A percentile compares a stretch with the other conserved stretches of the same genome.
Conservation (phyloP, 2,113 vertebrate genomes). For the Crotalus horridus region DNA sequence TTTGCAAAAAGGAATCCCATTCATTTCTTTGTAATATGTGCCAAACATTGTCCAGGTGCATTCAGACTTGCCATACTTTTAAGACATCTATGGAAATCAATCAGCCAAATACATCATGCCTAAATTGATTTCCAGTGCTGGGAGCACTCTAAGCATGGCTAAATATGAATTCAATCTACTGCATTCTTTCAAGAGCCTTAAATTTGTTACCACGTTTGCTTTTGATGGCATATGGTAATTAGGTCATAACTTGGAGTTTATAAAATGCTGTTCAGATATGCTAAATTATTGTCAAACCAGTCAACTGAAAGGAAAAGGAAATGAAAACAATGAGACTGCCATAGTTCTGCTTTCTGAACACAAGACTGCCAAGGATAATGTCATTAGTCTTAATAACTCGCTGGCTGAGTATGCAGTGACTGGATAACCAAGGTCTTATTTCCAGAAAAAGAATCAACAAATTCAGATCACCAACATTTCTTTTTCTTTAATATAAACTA, state of each 20-base stretch:
- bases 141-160: neutral
- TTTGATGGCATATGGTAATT: neutral
- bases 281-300: neutral
- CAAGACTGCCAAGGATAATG: neutral
- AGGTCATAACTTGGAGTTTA: neutral
- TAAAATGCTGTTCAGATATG: neutral
- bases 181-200: neutral
- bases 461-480: neutral
- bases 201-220: neutral
- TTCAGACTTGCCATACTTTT: neutral
- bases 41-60: neutral
- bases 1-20: neutral
- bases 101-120: neutral
- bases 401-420: neutral
- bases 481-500: neutral
- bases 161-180: neutral
- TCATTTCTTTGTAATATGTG: neutral
- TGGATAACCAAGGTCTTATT: neutral
- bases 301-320: neutral
- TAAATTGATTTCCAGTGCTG: neutral
- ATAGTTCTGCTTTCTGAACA: neutral
- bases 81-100: neutral
- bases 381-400: neutral
- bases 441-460: neutral
- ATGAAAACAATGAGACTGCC: neutral